Base-by-base conservation (phyloP, 2,113 vertebrate species). In the Marmota monax region DNA sequence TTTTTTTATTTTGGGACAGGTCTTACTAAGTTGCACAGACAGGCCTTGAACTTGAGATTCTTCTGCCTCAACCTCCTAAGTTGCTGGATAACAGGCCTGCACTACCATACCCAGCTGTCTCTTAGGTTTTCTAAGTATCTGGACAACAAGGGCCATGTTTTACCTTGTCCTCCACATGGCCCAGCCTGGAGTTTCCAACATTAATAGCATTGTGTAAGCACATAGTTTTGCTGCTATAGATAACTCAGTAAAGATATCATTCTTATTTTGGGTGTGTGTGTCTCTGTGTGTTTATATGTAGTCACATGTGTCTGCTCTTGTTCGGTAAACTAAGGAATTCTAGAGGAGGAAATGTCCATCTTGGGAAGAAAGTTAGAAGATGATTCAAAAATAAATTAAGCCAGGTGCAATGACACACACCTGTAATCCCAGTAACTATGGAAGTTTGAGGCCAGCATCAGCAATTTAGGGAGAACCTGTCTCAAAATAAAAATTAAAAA, bases 181-280 rank as follows among this genome's bases (percentile, higher is more conserved):
- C n/a, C 69, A 91, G 51, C 56, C 89, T 85, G 85, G 91, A 37
- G 5, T 56, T 94, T 95, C 85, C 45, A 51, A 84, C 56, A 91
- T 92, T 82, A 84, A 61, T 56, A 84, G 90, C 90, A 86, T 79
- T 72, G 84, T 45, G 51, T 72, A 95, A 97, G 82, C 88, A 94
- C 94, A 92, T 90, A 85, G 88, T 96, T 95, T 93, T 77, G 88
- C 51, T 90, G 70, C 83, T 95, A 84, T 85, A 94, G 92, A 97
- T 96, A 97, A 95, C 91, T 95, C 34, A n/a, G 51, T 92, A 92
- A 96, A 96, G 82, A 96, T 88, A 96, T 14, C 73, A 70, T 80
- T 82, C 48, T 92, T 97, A 88, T 91, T 95, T 92, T 7, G 18
- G 48, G 56, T 37, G 14, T 86, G 39, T 78, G 11, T 69, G n/a